phyloP scores from a whole-genome alignment of 1,140 invertebrate genomes.

The Heliconius nattereri region DNA sequence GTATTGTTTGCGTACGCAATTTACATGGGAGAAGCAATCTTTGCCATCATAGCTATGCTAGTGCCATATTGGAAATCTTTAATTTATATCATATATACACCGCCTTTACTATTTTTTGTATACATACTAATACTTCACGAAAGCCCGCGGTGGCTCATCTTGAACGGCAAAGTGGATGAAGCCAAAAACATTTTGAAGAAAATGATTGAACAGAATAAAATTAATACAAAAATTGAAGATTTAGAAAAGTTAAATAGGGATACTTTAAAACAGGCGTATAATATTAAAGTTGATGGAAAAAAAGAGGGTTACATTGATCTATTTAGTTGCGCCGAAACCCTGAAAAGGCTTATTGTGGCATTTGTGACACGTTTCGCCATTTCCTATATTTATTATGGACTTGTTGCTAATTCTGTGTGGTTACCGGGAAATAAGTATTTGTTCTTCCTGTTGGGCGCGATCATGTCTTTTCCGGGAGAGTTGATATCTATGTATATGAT shows the following conservation, averaged over 20 bases:
- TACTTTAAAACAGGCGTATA: slow-evolving; percentile 51
- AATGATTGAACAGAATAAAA: slow-evolving; percentile 84
- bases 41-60: slow-evolving; percentile 86
- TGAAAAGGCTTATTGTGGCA: slow-evolving; percentile 52
- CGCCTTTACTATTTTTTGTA: slow-evolving; percentile 83
- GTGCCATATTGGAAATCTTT: slow-evolving; percentile 87
- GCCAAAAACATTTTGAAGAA: slow-evolving; percentile 82
- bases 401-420: slow-evolving; percentile 88
- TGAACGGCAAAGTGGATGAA: slow-evolving; percentile 85
- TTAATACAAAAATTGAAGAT: slow-evolving; percentile 52
- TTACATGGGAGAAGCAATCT: slow-evolving; percentile 85
- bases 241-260: slow-evolving; percentile 48
- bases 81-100: slow-evolving; percentile 85
- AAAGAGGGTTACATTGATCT: slow-evolving; percentile 52
- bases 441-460: slow-evolving; percentile 85
- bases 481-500: slow-evolving; percentile 83
- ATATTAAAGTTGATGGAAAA: slow-evolving; percentile 43
- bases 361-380: slow-evolving; percentile 85
- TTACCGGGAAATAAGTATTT: slow-evolving; percentile 86
- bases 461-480: slow-evolving; percentile 87
- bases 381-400: slow-evolving; percentile 89
- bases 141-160: slow-evolving; percentile 88
- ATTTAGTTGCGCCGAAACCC: slow-evolving; percentile 54
- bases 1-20: slow-evolving; percentile 86
- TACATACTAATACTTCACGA: slow-evolving; percentile 84